These are phyloP conservation scores for Oophaga sylvatica DNA, from an alignment of 2,797 vertebrate genomes.

Conservation along the genomic window DNA sequence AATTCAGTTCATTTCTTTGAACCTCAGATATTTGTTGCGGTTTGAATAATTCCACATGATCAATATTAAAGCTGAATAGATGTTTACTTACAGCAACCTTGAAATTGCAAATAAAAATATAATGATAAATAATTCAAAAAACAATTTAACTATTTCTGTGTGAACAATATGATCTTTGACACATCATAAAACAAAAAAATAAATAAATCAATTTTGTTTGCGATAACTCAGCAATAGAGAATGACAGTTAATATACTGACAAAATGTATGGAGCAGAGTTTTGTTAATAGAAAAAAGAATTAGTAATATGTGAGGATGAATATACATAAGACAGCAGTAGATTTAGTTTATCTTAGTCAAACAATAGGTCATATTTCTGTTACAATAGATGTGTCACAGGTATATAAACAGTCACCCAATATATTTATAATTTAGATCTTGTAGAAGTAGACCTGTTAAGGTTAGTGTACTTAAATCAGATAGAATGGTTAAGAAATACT, in stretches of 20 bases:
- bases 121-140: slow-evolving; percentile 42
- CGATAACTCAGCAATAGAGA: not conserved
- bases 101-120: slow-evolving; percentile 34
- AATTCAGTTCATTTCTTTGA: slow-evolving; percentile 7
- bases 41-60: slow-evolving; percentile 25
- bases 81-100: slow-evolving; percentile 21
- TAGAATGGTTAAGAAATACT: too few species aligned
- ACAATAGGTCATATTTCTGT: not conserved
- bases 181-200: slow-evolving; percentile 9
- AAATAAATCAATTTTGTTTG: slow-evolving; percentile 45
- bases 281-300: not conserved
- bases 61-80: slow-evolving; percentile 8
- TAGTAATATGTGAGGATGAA: not conserved
- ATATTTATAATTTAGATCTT: too few species aligned
- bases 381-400: too few species aligned
- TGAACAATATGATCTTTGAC: slow-evolving; percentile 37
- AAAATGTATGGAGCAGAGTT: not conserved
- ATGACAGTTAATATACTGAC: not conserved
- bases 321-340: too few species aligned
- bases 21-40: not conserved
- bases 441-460: too few species aligned
- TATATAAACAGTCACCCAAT: too few species aligned
- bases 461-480: too few species aligned
- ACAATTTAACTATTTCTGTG: slow-evolving; percentile 40
- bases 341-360: too few species aligned